Evolutionary conservation across 2,113 vertebrate species (phyloP), one percentile per base, ranked within the genome.

Genomic region (Tichodroma muraria): DNA sequence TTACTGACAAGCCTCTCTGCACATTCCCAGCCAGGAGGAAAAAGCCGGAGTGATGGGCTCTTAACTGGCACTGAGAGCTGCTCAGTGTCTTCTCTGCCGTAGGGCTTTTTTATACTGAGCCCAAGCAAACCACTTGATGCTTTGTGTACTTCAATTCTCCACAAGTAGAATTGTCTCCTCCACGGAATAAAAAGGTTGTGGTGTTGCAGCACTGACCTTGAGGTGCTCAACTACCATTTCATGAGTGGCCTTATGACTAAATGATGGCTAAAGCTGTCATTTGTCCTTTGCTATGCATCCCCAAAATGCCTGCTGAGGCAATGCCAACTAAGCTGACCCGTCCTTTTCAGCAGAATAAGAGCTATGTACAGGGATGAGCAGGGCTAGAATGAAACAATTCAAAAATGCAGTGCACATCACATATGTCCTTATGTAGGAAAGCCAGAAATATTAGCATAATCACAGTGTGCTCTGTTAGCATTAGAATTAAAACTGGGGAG

Each of bases 391-490:
- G 78, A 95, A 96, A 93, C 89, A 89, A 96, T 94, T 91, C 95
- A 78, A 89, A 80, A 95, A 80, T 25, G 38, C 49, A 59, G n/a
- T 44, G 45, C 70, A 85, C 81, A 94, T 97, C 97, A 89, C 80
- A 94, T 94, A 94, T 84, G 77, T 95, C 95, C 90, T 93, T 45
- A 30, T 50, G 85, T 90, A 94, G 73, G 89, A 97, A 92, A 94
- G 95, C 85, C 93, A 97, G 87, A 66, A 80, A 83, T 89, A 97
- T 97, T 97, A 97, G 92, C 97, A 96, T 97, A 97, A 97, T 96
- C 96, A 94, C 95, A 96, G 91, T 80, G 95, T 84, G 91, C 93
- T 97, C 94, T 68, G 89, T 93, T 92, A 97, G 93, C 93, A 95
- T 92, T 71, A 71, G 85, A 86, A 97, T 90, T 95, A 95, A 93